phyloP scores from a whole-genome alignment of 2,888 invertebrate genomes.

The Ditula angustiorana region DNA sequence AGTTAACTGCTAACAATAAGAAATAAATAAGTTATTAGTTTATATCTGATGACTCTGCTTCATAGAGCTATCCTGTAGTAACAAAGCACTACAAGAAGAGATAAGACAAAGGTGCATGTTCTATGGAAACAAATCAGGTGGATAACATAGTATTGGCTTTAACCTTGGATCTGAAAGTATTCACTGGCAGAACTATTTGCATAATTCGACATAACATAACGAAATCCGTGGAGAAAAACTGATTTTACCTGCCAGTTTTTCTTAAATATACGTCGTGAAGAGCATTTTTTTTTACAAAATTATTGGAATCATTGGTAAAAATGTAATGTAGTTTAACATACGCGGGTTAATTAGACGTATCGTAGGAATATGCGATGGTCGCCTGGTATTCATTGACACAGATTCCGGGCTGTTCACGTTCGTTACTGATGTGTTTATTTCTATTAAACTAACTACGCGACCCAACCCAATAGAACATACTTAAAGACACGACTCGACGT shows the following conservation, averaged over 20 bases:
- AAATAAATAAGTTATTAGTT: no score
- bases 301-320: no score
- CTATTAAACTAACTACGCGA: conserved; percentile 34
- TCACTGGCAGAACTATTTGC: conserved; percentile 43
- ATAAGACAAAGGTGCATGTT: conserved; percentile 57
- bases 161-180: conserved; percentile 56
- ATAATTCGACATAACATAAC: conserved; percentile 40
- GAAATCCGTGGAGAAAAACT: neutral
- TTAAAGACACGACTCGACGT: conserved; percentile 24
- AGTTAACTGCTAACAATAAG: no score
- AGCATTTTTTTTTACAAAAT: no score
- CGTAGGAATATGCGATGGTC: neutral
- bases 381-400: conserved; percentile 38
- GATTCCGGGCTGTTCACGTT: conserved; percentile 23
- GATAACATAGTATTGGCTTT: conserved; percentile 61
- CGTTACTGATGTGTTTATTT: conserved; percentile 35
- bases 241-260: neutral
- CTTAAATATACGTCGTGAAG: no score
- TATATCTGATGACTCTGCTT: no score
- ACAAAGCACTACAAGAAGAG: neutral
- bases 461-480: conserved; percentile 29
- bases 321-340: neutral
- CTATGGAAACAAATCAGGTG: conserved; percentile 23
- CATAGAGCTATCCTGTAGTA: no score
- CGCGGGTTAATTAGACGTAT: neutral